Percentiles rank a stretch among this genome's conserved stretches.
Evolutionary conservation across 2,113 vertebrate genomes (phyloP).

Genomic region (Neoarius graeffei): DNA sequence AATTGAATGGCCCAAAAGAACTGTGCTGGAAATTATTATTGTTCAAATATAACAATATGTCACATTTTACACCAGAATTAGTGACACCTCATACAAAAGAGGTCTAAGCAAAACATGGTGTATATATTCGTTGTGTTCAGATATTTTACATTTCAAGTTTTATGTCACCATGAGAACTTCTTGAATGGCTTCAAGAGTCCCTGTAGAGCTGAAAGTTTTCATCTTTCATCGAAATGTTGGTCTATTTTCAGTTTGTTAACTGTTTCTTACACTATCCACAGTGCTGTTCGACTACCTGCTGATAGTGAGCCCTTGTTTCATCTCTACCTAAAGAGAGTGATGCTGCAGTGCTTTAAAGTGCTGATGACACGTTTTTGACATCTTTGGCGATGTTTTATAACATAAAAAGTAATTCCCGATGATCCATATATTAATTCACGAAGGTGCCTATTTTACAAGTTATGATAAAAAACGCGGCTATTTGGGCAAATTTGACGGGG

Average conservation of each 20-base stretch:
- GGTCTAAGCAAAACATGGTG: not conserved
- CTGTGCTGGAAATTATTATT: not conserved
- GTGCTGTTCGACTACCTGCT: not conserved
- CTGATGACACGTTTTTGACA: too few relatives aligned
- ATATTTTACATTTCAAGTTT: slow-evolving; percentile 12
- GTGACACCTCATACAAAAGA: not conserved
- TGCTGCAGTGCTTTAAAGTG: not conserved
- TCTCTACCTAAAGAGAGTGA: not conserved
- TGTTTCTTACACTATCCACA: not conserved
- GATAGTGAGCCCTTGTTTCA: not conserved
- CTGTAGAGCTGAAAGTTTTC: not conserved
- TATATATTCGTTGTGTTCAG: not conserved
- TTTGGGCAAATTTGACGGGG: too few relatives aligned
- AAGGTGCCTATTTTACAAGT: too few relatives aligned
- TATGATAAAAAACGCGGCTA: too few relatives aligned
- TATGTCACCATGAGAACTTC: not conserved
- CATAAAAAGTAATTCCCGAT: too few relatives aligned
- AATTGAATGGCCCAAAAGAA: not conserved
- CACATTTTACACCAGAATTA: not conserved
- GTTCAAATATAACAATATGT: not conserved
- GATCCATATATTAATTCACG: too few relatives aligned
- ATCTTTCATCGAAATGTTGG: not conserved
- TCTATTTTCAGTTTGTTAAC: not conserved
- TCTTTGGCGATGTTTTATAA: too few relatives aligned
- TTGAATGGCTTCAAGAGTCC: not conserved